A percentile compares a stretch with the other conserved stretches of the same genome.
Evolutionary conservation across 2,113 vertebrate genomes (phyloP).

Genomic region (Ictidomys tridecemlineatus): DNA sequence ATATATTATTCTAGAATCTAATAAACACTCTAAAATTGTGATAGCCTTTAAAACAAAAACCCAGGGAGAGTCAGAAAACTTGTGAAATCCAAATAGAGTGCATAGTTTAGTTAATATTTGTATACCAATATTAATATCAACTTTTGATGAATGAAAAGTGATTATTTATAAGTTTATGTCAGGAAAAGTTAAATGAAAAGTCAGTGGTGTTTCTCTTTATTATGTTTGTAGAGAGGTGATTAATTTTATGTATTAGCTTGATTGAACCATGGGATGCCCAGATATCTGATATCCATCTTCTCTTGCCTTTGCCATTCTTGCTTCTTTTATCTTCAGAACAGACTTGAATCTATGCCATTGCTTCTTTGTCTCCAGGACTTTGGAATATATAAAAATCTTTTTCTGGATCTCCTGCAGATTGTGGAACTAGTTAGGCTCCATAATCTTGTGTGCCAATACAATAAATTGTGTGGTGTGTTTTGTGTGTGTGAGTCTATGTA

Average conservation of each 20-base stretch:
- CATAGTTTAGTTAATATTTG: not conserved
- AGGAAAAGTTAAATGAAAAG: not conserved
- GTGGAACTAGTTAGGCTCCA: accelerated
- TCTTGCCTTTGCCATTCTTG: not conserved
- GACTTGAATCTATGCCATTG: not conserved
- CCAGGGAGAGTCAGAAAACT: not conserved
- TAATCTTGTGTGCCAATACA: no score
- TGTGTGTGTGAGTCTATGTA: not conserved
- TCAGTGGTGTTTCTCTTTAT: not conserved
- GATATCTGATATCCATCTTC: not conserved
- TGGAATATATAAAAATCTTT: not conserved
- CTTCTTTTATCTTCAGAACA: not conserved
- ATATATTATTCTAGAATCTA: not conserved
- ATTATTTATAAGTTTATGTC: not conserved
- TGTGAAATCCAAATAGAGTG: not conserved
- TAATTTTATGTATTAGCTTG: not conserved
- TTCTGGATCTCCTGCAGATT: not conserved
- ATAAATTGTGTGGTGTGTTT: not conserved
- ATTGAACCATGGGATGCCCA: not conserved
- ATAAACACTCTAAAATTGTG: not conserved
- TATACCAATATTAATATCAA: not conserved
- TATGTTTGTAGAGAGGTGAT: not conserved
- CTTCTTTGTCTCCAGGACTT: not conserved
- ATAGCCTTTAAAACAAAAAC: not conserved
- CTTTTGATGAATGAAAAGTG: not conserved